A percentile compares a stretch with the other conserved stretches of the same genome.
Conservation (phyloP, 1,140 invertebrate species). For the Lasaia peninsularis region DNA sequence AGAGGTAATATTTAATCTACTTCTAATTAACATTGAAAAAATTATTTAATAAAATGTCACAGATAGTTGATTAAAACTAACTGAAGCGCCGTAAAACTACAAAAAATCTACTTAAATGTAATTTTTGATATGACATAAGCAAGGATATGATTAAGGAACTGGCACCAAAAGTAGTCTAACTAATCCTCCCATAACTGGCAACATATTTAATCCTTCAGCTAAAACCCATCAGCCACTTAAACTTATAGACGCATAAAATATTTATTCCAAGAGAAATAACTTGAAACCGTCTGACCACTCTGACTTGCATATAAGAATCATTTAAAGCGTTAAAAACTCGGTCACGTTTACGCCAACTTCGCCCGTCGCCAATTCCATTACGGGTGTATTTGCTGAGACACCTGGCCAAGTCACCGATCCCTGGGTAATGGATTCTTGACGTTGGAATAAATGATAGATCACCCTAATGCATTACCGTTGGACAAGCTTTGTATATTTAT, state of each 20-base stretch:
- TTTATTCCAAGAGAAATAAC: not conserved
- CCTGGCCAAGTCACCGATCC: constrained; percentile 26
- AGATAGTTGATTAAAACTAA: too few species aligned
- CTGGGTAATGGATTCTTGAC: constrained; percentile 56
- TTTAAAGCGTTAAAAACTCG: not conserved
- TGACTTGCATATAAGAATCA: constrained; percentile 4
- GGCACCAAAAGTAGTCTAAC: too few species aligned
- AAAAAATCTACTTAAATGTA: too few species aligned
- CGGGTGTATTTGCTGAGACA: constrained; percentile 34
- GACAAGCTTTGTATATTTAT: constrained; percentile 27
- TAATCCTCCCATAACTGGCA: too few species aligned
- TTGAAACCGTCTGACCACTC: not conserved
- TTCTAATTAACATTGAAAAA: too few species aligned
- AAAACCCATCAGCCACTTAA: too few species aligned
- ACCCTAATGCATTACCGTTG: constrained; percentile 41
- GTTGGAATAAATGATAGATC: constrained; percentile 54
- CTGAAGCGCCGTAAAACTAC: too few species aligned
- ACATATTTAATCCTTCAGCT: too few species aligned
- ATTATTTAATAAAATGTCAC: too few species aligned
- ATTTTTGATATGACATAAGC: too few species aligned
- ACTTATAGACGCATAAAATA: not conserved
- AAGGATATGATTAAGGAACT: too few species aligned
- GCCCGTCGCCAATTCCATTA: constrained; percentile 27
- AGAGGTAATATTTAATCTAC: too few species aligned
- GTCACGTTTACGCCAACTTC: constrained; percentile 22